A percentile compares a stretch with the other conserved stretches of the same genome.
These are phyloP conservation scores for Antechinus flavipes DNA, from an alignment of 2,113 vertebrate species.

Conservation along the genomic window DNA sequence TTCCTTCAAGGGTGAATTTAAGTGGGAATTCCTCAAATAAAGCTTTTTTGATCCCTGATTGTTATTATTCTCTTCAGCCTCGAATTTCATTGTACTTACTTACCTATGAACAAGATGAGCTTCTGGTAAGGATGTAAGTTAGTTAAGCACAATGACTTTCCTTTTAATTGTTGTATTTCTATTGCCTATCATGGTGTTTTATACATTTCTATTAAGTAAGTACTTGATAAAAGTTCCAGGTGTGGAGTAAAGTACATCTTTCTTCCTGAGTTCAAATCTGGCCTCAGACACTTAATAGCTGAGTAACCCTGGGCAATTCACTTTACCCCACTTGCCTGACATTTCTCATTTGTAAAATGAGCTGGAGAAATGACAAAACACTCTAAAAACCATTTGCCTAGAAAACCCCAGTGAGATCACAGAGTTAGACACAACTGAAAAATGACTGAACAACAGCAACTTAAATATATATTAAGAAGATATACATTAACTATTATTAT, in stretches of 20 bases:
- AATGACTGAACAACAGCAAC: neutral
- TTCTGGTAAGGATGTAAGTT: neutral
- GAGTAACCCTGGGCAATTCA: neutral
- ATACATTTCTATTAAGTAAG: neutral
- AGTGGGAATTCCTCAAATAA: neutral
- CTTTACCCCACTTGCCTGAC: neutral
- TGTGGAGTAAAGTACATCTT: neutral
- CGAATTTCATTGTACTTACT: neutral
- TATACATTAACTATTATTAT: too few relatives aligned
- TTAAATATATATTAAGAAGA: neutral
- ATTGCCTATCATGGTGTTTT: neutral
- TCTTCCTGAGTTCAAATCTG: too few relatives aligned
- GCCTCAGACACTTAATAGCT: too few relatives aligned
- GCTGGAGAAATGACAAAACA: neutral
- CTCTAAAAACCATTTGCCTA: neutral
- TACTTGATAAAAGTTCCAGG: neutral
- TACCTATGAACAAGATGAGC: neutral
- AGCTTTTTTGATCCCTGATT: neutral
- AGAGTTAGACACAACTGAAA: neutral
- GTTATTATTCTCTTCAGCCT: neutral
- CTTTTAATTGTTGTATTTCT: neutral
- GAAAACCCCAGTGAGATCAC: neutral
- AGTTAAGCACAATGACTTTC: neutral
- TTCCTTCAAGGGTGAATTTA: neutral
- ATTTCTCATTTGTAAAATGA: neutral